Evolutionary conservation across 2,797 vertebrate genomes (phyloP).

Genomic region (Silurus aristotelis): DNA sequence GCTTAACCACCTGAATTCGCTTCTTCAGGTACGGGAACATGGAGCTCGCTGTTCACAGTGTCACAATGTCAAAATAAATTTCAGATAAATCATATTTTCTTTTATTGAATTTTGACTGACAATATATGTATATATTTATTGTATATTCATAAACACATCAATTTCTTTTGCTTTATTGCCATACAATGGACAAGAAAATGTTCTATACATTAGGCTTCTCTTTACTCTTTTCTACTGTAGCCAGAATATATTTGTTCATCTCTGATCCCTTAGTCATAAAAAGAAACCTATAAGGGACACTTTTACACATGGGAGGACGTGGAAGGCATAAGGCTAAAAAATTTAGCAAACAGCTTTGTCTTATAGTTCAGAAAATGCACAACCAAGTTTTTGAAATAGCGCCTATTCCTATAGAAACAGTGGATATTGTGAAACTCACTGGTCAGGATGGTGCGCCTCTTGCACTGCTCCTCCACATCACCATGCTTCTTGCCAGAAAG

Average conservation of each 20-base stretch:
- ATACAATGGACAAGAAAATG: background rate
- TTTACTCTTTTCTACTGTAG: background rate
- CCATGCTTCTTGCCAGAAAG: constrained; percentile 95
- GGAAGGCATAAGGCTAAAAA: background rate
- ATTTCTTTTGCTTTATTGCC: background rate
- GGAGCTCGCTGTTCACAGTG: constrained; percentile 80
- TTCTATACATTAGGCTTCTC: background rate
- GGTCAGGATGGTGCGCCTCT: constrained; percentile 90
- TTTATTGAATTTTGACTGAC: background rate
- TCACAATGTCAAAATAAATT: background rate
- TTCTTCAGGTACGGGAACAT: constrained; percentile 97
- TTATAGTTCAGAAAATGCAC: background rate
- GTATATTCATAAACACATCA: background rate
- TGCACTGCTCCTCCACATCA: constrained; percentile 97
- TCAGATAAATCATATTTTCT: background rate
- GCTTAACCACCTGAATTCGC: constrained; percentile 92
- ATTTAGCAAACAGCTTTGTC: background rate
- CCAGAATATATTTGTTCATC: background rate
- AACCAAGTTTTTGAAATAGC: background rate
- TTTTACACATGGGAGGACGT: background rate
- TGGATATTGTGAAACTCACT: constrained; percentile 40
- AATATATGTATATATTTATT: background rate
- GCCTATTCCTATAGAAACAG: background rate
- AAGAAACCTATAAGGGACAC: background rate
- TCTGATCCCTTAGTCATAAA: background rate